Evolutionary conservation across 2,113 vertebrate genomes (phyloP).

Genomic region (Gymnocephalus cernua): DNA sequence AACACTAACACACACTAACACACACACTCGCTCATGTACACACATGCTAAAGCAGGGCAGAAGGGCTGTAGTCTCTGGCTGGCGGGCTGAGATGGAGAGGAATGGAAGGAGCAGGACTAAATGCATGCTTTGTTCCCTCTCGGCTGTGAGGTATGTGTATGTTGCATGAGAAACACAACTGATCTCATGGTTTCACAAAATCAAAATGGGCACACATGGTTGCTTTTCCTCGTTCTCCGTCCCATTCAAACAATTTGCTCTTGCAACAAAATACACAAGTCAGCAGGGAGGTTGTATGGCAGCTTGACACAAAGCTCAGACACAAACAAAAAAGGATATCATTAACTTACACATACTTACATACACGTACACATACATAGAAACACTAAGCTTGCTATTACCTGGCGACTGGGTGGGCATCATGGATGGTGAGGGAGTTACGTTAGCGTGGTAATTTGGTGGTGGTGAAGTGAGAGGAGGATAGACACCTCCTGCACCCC

Average conservation of each 20-base stretch:
- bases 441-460: slow-evolving; percentile 92
- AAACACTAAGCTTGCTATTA: slow-evolving; percentile 68
- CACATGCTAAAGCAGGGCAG: slow-evolving; percentile 72
- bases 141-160: slow-evolving; percentile 30
- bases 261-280: slow-evolving; percentile 24
- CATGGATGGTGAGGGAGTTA: slow-evolving; percentile 96
- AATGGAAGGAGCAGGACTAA: slow-evolving; percentile 63
- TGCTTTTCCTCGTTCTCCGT: slow-evolving; percentile 7
- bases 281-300: slow-evolving; percentile 27
- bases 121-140: slow-evolving; percentile 62
- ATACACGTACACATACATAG: neutral
- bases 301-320: slow-evolving; percentile 35
- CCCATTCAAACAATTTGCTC: slow-evolving; percentile 6
- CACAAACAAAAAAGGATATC: slow-evolving; percentile 20
- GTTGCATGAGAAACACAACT: slow-evolving; percentile 56
- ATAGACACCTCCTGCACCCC: slow-evolving; percentile 86
- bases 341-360: slow-evolving; percentile 7
- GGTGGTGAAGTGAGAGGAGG: slow-evolving; percentile 96
- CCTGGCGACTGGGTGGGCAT: slow-evolving; percentile 98
- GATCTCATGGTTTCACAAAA: slow-evolving; percentile 50
- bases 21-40: slow-evolving; percentile 31
- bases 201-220: slow-evolving; percentile 61
- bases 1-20: slow-evolving; percentile 49
- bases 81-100: slow-evolving; percentile 66
- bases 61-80: slow-evolving; percentile 61